phyloP scores from a whole-genome alignment of 1,140 invertebrate genomes.

The Drosophila auraria region DNA sequence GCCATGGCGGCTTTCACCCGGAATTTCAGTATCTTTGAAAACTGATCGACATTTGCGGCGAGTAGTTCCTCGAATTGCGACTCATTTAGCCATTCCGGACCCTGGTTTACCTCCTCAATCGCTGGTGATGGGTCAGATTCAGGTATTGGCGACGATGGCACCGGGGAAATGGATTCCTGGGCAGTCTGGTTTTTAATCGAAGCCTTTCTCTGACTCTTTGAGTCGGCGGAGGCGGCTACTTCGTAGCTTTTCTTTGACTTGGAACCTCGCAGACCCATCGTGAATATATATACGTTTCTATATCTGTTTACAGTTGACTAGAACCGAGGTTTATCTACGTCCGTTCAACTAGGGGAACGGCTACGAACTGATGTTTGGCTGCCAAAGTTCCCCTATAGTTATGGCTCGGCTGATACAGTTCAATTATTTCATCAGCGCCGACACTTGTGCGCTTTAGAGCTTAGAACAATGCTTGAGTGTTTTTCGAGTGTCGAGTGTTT shows the following conservation, averaged over 20 bases:
- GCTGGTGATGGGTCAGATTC: neutral
- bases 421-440: slow-evolving; percentile 51
- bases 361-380: slow-evolving; percentile 36
- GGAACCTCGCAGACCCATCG: slow-evolving; percentile 40
- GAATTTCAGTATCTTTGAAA: slow-evolving; percentile 71
- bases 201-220: slow-evolving; percentile 1
- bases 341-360: slow-evolving; percentile 24
- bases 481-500: neutral
- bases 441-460: slow-evolving; percentile 10
- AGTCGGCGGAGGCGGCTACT: slow-evolving; percentile 6
- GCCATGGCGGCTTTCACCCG: slow-evolving; percentile 49
- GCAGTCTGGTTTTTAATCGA: neutral
- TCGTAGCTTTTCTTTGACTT: slow-evolving; percentile 46
- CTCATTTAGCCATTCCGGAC: slow-evolving; percentile 85
- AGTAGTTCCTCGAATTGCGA: slow-evolving; percentile 85
- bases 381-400: slow-evolving; percentile 22
- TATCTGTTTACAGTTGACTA: neutral
- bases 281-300: neutral
- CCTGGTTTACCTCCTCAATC: slow-evolving; percentile 20
- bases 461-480: slow-evolving; percentile 18
- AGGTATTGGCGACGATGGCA: neutral
- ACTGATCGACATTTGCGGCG: slow-evolving; percentile 63
- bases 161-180: neutral
- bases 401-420: slow-evolving; percentile 26
- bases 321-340: slow-evolving; percentile 10